phyloP scores from a whole-genome alignment of 2,113 vertebrate species.

The Dinomys branickii region DNA sequence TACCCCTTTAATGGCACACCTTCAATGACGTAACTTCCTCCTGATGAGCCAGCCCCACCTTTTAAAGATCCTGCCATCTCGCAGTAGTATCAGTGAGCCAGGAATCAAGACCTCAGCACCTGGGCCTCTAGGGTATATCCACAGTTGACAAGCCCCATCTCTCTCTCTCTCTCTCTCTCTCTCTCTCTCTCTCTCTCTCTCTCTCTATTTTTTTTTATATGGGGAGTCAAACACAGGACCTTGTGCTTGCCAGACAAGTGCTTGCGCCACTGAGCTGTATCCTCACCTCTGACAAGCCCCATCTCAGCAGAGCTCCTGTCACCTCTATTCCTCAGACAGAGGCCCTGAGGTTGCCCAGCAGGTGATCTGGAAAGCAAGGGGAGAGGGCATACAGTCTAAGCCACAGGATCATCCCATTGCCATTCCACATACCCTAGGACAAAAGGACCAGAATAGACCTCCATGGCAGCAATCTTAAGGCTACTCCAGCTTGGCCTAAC shows the following conservation, averaged over 20 bases:
- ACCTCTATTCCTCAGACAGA: not conserved
- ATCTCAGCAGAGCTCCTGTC: not conserved
- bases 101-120: not conserved
- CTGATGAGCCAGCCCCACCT: not conserved
- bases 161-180: too few relatives aligned
- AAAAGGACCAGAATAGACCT: not conserved
- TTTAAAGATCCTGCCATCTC: not conserved
- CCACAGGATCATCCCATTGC: not conserved
- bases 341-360: not conserved
- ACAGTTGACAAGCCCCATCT: too few relatives aligned
- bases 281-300: not conserved
- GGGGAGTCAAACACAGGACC: too few relatives aligned
- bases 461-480: not conserved
- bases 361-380: not conserved
- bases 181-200: too few relatives aligned
- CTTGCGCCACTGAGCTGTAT: too few relatives aligned
- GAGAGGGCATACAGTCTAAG: not conserved
- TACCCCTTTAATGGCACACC: not conserved
- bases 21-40: not conserved
- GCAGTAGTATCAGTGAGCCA: not conserved
- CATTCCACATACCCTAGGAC: too few relatives aligned
- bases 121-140: not conserved
- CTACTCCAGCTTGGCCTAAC: not conserved
- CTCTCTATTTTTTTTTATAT: too few relatives aligned
- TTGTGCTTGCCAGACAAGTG: too few relatives aligned